phyloP scores from a whole-genome alignment of 2,888 invertebrate genomes.

The Drosophila birchii region DNA sequence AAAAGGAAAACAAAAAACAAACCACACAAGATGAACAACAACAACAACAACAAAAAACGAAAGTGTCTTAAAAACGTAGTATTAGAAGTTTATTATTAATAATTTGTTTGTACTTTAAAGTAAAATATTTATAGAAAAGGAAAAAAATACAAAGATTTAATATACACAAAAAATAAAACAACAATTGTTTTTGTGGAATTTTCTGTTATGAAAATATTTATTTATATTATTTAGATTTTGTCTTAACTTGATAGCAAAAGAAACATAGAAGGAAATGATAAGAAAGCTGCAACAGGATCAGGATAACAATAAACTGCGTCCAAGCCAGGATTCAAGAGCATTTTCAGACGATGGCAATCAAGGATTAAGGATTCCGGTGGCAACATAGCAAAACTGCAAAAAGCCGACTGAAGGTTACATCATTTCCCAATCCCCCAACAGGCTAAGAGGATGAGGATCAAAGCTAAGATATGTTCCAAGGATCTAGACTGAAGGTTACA shows the following conservation, averaged over 20 bases:
- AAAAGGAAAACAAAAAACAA: slow-evolving; percentile 11
- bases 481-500: too few relatives aligned
- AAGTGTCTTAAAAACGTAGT: slow-evolving; percentile 84
- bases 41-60: slow-evolving; percentile 79
- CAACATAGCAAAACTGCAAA: too few relatives aligned
- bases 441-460: too few relatives aligned
- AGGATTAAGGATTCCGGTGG: background rate
- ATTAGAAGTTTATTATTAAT: slow-evolving; percentile 82
- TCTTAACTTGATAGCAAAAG: background rate
- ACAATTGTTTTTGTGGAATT: background rate
- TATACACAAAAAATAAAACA: slow-evolving; percentile 73
- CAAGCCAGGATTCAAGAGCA: background rate
- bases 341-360: background rate
- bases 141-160: slow-evolving; percentile 79
- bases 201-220: background rate
- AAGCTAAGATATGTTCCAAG: too few relatives aligned
- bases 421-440: too few relatives aligned
- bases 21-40: slow-evolving; percentile 74
- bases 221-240: background rate
- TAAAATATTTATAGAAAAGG: slow-evolving; percentile 80
- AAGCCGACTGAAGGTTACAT: too few relatives aligned
- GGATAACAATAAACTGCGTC: background rate
- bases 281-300: background rate
- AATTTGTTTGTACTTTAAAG: slow-evolving; percentile 83
- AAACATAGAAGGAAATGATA: background rate